A percentile compares a stretch with the other conserved stretches of the same genome.
Evolutionary conservation across 1,140 invertebrate genomes (phyloP).

Genomic region (Pristionchus pacificus): DNA sequence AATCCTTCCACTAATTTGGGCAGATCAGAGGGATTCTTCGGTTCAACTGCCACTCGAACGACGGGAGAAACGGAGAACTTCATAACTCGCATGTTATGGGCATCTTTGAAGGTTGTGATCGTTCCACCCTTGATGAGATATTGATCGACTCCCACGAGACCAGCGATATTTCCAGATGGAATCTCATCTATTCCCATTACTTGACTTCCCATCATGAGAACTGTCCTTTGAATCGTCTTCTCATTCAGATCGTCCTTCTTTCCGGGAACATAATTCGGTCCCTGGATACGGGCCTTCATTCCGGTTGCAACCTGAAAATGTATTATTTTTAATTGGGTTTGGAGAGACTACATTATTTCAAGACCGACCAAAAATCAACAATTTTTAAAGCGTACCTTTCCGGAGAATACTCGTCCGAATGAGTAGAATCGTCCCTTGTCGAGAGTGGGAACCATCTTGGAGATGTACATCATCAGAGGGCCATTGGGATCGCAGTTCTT

Average conservation of each 20-base stretch:
- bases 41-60: conserved; percentile 96
- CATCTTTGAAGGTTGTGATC: conserved; percentile 95
- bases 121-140: conserved; percentile 97
- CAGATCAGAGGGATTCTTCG: conserved; percentile 96
- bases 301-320: conserved; percentile 80
- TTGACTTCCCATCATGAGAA: conserved; percentile 99
- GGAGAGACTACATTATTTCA: background rate
- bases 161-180: conserved; percentile 97
- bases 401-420: conserved; percentile 98
- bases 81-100: conserved; percentile 88
- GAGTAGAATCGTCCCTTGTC: conserved; percentile 99
- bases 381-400: conserved; percentile 70
- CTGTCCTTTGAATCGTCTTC: conserved; percentile 83
- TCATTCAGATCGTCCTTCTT: conserved; percentile 98
- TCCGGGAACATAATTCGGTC: conserved; percentile 90
- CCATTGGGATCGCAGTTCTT: conserved; percentile 89
- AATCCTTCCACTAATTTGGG: conserved; percentile 76
- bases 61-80: conserved; percentile 96
- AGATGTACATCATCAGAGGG: conserved; percentile 99
- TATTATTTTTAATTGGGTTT: conserved; percentile 3
- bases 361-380: too few species aligned
- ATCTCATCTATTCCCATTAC: conserved; percentile 99
- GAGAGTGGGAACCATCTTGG: conserved; percentile 98
- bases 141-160: conserved; percentile 98
- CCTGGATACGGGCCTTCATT: conserved; percentile 92